phyloP scores from a whole-genome alignment of 2,113 vertebrate genomes.

The Podarcis raffonei region DNA sequence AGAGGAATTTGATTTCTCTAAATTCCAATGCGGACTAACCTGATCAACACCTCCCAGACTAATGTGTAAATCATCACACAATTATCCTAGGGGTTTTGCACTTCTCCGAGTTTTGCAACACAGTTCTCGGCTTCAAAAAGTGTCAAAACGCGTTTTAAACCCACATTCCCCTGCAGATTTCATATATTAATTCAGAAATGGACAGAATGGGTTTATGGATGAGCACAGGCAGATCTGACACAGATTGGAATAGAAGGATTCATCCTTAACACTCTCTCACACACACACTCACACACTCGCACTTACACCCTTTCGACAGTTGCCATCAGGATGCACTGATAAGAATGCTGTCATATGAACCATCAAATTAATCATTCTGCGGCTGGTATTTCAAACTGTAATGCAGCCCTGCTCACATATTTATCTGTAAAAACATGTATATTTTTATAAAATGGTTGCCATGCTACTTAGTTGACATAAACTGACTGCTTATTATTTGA shows the following conservation, averaged over 20 bases:
- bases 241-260: not conserved
- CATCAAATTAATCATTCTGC: not conserved
- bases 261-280: not conserved
- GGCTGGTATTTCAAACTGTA: not conserved
- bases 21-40: not conserved
- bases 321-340: not conserved
- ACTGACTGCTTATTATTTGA: not conserved
- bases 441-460: not conserved
- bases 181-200: not conserved
- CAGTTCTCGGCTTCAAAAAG: not conserved
- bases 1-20: no score
- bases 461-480: not conserved
- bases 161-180: not conserved
- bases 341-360: no score
- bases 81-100: not conserved
- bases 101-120: not conserved
- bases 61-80: not conserved
- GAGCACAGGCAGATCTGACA: not conserved
- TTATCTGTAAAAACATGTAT: not conserved
- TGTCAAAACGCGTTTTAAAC: not conserved
- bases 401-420: not conserved
- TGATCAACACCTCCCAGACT: not conserved
- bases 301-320: not conserved
- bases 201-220: not conserved
- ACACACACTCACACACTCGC: not conserved